A percentile compares a stretch with the other conserved stretches of the same genome.
phyloP scores from a whole-genome alignment of 2,113 vertebrate species.

The Leucopsar rothschildi region DNA sequence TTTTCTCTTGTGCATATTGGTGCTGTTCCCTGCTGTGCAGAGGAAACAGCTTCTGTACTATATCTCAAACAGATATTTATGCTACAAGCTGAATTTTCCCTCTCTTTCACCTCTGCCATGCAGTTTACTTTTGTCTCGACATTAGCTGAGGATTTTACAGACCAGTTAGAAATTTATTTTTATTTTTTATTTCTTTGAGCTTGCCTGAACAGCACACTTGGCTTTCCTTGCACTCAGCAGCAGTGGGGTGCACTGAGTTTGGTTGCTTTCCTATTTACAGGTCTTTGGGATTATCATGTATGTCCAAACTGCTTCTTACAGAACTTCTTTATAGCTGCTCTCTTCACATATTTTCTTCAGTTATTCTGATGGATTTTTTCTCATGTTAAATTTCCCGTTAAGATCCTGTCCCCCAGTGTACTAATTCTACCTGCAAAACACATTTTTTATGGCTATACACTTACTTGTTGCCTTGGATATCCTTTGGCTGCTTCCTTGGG shows the following conservation, averaged over 20 bases:
- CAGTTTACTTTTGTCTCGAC: not conserved
- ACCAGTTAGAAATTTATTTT: not conserved
- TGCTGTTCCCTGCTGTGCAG: not conserved
- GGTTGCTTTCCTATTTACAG: not conserved
- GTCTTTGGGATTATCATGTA: not conserved
- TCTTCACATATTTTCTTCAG: not conserved
- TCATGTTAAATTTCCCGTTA: not conserved
- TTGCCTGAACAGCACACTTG: not conserved
- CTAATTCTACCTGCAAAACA: not conserved
- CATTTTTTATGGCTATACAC: not conserved
- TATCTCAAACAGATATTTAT: not conserved
- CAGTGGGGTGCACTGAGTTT: not conserved
- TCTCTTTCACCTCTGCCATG: not conserved
- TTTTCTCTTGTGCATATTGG: not conserved
- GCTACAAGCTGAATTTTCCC: not conserved
- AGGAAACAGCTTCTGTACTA: not conserved
- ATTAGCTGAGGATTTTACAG: not conserved
- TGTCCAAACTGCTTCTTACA: not conserved
- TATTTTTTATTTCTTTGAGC: not conserved
- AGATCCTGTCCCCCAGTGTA: fast-evolving
- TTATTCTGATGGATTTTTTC: not conserved
- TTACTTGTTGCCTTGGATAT: not conserved
- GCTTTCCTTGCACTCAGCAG: not conserved
- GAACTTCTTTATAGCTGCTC: not conserved
- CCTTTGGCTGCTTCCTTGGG: not conserved